A percentile compares a stretch with the other conserved stretches of the same genome.
Conservation (phyloP, 2,888 invertebrate species). For the Emmelina monodactyla region DNA sequence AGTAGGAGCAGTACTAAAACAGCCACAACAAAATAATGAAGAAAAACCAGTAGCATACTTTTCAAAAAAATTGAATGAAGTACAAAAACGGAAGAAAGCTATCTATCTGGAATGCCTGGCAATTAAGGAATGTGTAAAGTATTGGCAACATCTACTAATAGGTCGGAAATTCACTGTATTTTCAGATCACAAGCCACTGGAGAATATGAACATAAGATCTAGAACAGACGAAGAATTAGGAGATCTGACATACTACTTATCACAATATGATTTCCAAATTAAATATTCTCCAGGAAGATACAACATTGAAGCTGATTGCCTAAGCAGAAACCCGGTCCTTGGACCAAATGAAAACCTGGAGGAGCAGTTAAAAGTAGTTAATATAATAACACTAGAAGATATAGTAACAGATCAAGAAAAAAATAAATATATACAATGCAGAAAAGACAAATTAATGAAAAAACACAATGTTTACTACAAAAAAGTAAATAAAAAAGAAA, state of each 20-base stretch:
- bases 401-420: conserved; percentile 12
- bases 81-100: background rate
- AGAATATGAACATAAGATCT: conserved; percentile 13
- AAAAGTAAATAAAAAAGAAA: conserved; percentile 12
- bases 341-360: conserved; percentile 13
- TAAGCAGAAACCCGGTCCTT: conserved; percentile 17
- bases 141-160: conserved; percentile 18
- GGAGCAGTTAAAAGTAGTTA: conserved; percentile 14
- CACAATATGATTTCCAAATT: conserved; percentile 16
- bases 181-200: conserved; percentile 15
- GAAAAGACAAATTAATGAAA: conserved; percentile 10
- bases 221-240: conserved; percentile 9
- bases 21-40: conserved; percentile 1
- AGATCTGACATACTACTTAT: conserved; percentile 14
- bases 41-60: conserved; percentile 2
- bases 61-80: background rate
- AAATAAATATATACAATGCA: conserved; percentile 11
- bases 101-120: background rate
- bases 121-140: conserved; percentile 13
- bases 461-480: conserved; percentile 13
- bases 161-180: conserved; percentile 12
- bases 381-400: conserved; percentile 14
- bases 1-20: conserved; percentile 3
- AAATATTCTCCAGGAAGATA: conserved; percentile 16
- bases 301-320: conserved; percentile 16